A percentile compares a stretch with the other conserved stretches of the same genome.
phyloP scores from a whole-genome alignment of 2,797 vertebrate species.

The Martes flavigula region DNA sequence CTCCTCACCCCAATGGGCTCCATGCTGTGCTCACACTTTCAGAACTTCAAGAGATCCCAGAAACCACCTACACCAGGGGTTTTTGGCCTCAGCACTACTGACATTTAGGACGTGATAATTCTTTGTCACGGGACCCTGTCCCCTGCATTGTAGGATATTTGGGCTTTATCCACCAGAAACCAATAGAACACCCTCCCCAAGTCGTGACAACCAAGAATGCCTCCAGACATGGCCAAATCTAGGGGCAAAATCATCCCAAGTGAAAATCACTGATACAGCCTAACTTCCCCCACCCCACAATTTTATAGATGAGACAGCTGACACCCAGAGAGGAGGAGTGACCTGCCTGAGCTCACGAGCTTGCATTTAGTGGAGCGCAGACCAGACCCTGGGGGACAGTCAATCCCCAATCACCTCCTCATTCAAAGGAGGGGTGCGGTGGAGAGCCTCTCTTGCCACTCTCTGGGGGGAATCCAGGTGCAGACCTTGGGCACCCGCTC shows the following conservation, averaged over 20 bases:
- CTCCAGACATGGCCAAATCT: neutral
- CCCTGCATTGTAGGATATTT: neutral
- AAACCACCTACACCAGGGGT: neutral
- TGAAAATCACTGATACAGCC: neutral
- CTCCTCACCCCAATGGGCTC: neutral
- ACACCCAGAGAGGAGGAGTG: neutral
- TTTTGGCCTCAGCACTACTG: neutral
- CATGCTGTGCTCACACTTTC: neutral
- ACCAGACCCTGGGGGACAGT: neutral
- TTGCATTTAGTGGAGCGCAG: neutral
- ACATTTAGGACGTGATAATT: too few relatives aligned
- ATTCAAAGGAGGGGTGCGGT: accelerated
- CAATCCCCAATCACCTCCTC: neutral
- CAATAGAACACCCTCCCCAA: neutral
- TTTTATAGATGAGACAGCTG: neutral
- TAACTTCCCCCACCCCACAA: neutral
- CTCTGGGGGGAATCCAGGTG: neutral
- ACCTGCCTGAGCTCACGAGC: neutral
- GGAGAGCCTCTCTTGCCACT: neutral
- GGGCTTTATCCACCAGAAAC: neutral
- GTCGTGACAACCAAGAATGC: neutral
- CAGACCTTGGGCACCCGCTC: neutral
- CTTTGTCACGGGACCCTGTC: neutral
- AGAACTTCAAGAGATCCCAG: neutral
- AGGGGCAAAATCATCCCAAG: neutral